These are phyloP conservation scores for Epinephelus malabaricus DNA, from an alignment of 2,797 vertebrate species.

Conservation along the genomic window DNA sequence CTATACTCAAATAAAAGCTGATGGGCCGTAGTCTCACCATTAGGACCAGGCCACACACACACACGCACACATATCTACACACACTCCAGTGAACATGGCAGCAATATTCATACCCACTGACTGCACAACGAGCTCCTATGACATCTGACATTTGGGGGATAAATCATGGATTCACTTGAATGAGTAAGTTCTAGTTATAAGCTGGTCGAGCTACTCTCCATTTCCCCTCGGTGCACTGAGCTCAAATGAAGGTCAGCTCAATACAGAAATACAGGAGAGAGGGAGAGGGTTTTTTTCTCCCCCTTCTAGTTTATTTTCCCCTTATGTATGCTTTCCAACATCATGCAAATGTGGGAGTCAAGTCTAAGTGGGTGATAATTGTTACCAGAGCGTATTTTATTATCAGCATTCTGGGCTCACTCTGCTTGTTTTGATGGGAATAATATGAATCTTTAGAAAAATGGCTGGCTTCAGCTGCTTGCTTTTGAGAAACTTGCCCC, in stretches of 20 bases:
- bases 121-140: slow-evolving; percentile 77
- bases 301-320: slow-evolving; percentile 42
- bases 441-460: slow-evolving; percentile 55
- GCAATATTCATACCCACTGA: slow-evolving; percentile 76
- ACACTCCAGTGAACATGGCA: slow-evolving; percentile 69
- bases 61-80: slow-evolving; percentile 38
- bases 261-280: slow-evolving; percentile 43
- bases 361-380: slow-evolving; percentile 82
- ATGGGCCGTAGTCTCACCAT: slow-evolving; percentile 77
- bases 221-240: slow-evolving; percentile 63
- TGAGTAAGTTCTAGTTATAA: slow-evolving; percentile 76
- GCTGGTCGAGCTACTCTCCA: slow-evolving; percentile 68
- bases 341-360: slow-evolving; percentile 77
- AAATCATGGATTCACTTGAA: slow-evolving; percentile 81
- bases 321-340: slow-evolving; percentile 66
- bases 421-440: slow-evolving; percentile 68
- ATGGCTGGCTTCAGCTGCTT: slow-evolving; percentile 44
- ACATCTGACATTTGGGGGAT: slow-evolving; percentile 82
- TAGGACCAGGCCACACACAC: slow-evolving; percentile 61
- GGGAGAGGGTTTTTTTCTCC: background rate
- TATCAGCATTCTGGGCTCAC: slow-evolving; percentile 79
- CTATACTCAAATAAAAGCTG: slow-evolving; percentile 77
- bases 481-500: slow-evolving; percentile 52
- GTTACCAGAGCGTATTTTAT: slow-evolving; percentile 80
- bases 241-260: slow-evolving; percentile 78